Evolutionary conservation across 2,797 vertebrate species (phyloP), one percentile per base, ranked within the genome.

Genomic region (Adelosebastes latens): DNA sequence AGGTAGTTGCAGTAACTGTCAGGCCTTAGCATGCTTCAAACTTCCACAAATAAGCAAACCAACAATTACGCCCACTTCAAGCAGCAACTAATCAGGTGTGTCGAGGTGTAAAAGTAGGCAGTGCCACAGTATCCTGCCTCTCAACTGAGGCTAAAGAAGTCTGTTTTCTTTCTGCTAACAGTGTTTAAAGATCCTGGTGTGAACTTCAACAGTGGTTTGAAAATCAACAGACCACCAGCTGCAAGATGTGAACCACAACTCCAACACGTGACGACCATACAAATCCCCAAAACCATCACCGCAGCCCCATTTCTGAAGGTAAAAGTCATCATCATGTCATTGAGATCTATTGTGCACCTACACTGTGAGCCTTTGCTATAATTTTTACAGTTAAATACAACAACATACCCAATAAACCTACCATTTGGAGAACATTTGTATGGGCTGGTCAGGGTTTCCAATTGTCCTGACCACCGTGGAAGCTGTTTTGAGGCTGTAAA

Each of bases 221-320:
- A 72, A 39, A 49, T 36, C 52, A 58, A 55, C 49, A 53, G 31
- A 78, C 10, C 46, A 24, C 18, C 55, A 16, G 42, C 66, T 5
- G 39, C 18, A 29, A 61, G 46, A 49, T 46, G 53, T 9, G 66
- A 75, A n/a, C 60, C 77, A 39, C 53, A 81, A 25, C 55, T 62
- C 10, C 80, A 20, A 10, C 62, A 36, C 0, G 29, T 10, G 29
- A 68, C 71, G 1, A 65, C 77, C 49, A 31, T 77, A 31, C 70
- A 79, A 14, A 86, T 91, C 31, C 89, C 87, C 31, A 80, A 81
- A 70, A 67, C 74, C 22, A 76, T 87, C 76, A 71, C 83, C 0
- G 49, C 77, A 6, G 90, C 77, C 29, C 90, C 93, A 0, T 94
- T 90, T 49, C 65, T 94, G 20, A 89, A 87, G 92, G 94, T 94